phyloP scores from a whole-genome alignment of 2,113 vertebrate species.

The Cichladusa arquata region DNA sequence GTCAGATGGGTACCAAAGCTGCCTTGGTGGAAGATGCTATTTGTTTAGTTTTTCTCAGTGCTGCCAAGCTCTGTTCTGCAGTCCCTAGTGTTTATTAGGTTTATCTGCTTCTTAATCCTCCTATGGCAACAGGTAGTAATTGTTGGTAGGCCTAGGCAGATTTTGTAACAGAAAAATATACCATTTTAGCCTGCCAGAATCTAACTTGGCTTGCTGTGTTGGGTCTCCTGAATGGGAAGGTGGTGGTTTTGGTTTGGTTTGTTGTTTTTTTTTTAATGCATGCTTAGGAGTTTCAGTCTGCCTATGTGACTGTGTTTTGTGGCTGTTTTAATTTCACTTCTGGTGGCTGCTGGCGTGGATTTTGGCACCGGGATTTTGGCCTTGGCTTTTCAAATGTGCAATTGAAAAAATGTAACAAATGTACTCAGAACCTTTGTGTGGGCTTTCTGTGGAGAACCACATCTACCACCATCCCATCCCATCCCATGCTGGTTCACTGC shows the following conservation, averaged over 20 bases:
- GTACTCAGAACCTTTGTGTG: background rate
- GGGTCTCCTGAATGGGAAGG: background rate
- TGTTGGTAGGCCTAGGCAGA: background rate
- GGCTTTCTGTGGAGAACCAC: background rate
- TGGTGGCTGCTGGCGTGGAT: background rate
- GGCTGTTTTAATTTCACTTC: background rate
- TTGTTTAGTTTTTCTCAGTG: background rate
- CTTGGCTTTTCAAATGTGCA: background rate
- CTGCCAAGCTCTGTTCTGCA: background rate
- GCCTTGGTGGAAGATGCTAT: background rate
- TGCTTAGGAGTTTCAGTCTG: background rate
- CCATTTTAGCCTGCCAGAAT: background rate
- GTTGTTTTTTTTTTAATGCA: background rate
- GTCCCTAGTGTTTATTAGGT: background rate
- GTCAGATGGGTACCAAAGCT: background rate
- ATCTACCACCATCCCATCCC: background rate
- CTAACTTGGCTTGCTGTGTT: background rate
- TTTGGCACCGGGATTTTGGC: background rate
- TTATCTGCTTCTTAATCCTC: background rate
- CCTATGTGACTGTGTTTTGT: background rate
- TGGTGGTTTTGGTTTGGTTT: background rate
- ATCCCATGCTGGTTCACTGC: background rate
- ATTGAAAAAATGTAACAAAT: background rate
- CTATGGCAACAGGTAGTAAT: slow-evolving; percentile 3
- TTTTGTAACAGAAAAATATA: background rate